Evolutionary conservation across 2,888 invertebrate species (phyloP), one percentile per base, ranked within the genome.

Genomic region (Drosophila mettleri): DNA sequence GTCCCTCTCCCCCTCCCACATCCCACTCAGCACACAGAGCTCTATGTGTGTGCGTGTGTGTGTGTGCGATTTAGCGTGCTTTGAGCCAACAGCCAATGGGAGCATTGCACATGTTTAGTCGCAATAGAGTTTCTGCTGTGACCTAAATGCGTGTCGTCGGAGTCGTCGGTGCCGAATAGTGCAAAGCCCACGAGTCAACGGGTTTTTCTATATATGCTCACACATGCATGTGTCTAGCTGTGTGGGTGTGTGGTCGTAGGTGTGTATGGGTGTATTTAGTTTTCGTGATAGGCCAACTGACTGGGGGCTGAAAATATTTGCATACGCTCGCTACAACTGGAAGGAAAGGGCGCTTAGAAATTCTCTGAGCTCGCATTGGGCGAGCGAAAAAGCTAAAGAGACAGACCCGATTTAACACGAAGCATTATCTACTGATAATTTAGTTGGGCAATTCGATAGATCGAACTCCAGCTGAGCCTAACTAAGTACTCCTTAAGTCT

Each of bases 51-150:
- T 61, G 63, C 24, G 24, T 49, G 57, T 62, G 70, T 69, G 69
- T 68, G 53, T 41, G 65, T 62, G 41, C 54, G 75, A 70, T 76
- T 81, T 74, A 72, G 71, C 70, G 64, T 70, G 73, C 69, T 80
- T 78, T 74, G 78, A 64, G 68, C 65, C 65, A 41, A 76, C 80
- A 85, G 78, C 90, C 90, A 90, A 90, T 90, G 74, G 80, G 75
- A 85, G 74, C 72, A 57, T 89, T 90, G 90, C 86, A 87, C 61
- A 83, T 85, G 85, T 77, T 85, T 85, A 85, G 85, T 80, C 84
- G 81, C 77, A 82, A 70, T 81, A 86, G 86, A 78, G 80, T 67
- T 69, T 59, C 53, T 54, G 29, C 49, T 57, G 69, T 82, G 86
- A 84, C 83, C 83, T 84, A 84, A 86, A 86, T 81, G 79, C 84